Evolutionary conservation across 2,888 invertebrate species (phyloP).

Genomic region (Lycaena phlaeas): DNA sequence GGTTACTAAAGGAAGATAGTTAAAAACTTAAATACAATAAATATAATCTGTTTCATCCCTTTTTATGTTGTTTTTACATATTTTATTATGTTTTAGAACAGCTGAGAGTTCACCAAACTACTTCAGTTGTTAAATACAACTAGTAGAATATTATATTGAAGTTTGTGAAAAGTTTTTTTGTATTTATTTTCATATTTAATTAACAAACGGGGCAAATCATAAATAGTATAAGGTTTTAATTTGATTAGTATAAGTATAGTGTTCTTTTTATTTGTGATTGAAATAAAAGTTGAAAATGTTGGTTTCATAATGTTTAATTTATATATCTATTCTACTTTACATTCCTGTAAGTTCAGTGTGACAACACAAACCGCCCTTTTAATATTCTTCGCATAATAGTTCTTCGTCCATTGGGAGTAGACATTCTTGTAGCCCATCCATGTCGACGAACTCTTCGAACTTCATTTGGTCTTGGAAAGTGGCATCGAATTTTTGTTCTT

Average conservation of each 20-base stretch:
- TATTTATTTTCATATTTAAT: too few relatives aligned
- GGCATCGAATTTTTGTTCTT: constrained; percentile 72
- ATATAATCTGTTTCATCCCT: too few relatives aligned
- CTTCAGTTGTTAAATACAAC: too few relatives aligned
- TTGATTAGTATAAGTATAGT: constrained; percentile 9
- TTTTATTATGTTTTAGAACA: too few relatives aligned
- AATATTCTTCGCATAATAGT: constrained; percentile 83
- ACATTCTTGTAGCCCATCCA: constrained; percentile 80
- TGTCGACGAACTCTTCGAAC: constrained; percentile 78
- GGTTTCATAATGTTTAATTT: constrained; percentile 4
- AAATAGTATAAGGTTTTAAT: too few relatives aligned
- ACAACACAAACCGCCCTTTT: constrained; percentile 79
- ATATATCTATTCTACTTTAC: constrained; percentile 12
- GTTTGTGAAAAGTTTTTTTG: too few relatives aligned
- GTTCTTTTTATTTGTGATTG: constrained; percentile 13
- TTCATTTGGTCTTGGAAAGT: constrained; percentile 85
- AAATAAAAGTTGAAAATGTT: constrained; percentile 14
- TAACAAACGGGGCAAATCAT: too few relatives aligned
- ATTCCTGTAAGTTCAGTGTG: constrained; percentile 67
- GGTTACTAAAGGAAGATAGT: too few relatives aligned
- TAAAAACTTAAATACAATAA: too few relatives aligned
- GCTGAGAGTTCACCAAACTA: too few relatives aligned
- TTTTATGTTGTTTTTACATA: too few relatives aligned
- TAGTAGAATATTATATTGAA: too few relatives aligned
- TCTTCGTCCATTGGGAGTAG: constrained; percentile 78